These are phyloP conservation scores for Drepanosiphum platanoidis DNA, from an alignment of 2,888 invertebrate species.

Conservation along the genomic window DNA sequence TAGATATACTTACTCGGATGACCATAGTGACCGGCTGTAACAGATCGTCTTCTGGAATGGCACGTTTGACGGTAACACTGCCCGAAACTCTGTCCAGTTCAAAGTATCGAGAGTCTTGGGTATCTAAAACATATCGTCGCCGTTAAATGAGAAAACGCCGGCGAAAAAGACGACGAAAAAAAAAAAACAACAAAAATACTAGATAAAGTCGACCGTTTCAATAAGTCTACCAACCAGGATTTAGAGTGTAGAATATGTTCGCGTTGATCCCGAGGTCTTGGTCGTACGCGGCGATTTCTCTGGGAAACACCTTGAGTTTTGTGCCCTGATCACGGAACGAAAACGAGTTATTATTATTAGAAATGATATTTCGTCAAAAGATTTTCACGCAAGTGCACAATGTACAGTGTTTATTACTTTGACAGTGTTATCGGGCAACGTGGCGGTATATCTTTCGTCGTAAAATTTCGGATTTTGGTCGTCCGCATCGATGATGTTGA, in stretches of 20 bases:
- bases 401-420: constrained; percentile 62
- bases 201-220: not conserved
- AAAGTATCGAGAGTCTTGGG: constrained; percentile 74
- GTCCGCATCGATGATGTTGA: constrained; percentile 87
- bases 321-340: constrained; percentile 70
- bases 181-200: too few relatives aligned
- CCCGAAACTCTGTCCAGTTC: constrained; percentile 75
- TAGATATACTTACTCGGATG: constrained; percentile 72
- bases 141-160: not conserved
- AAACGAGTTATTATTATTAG: not conserved
- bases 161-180: not conserved
- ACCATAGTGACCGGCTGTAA: constrained; percentile 81
- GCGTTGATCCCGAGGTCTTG: constrained; percentile 83
- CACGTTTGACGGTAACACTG: constrained; percentile 72
- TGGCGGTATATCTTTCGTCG: constrained; percentile 78
- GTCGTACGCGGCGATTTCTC: constrained; percentile 80
- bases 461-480: constrained; percentile 89
- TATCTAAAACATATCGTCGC: constrained; percentile 68
- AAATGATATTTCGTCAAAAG: too few relatives aligned
- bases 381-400: not conserved
- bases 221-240: constrained; percentile 67
- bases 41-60: constrained; percentile 73
- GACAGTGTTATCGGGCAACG: constrained; percentile 73
- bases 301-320: constrained; percentile 76
- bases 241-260: constrained; percentile 76